A percentile compares a stretch with the other conserved stretches of the same genome.
Evolutionary conservation across 2,888 invertebrate species (phyloP).

Genomic region (Tribolium freemani): DNA sequence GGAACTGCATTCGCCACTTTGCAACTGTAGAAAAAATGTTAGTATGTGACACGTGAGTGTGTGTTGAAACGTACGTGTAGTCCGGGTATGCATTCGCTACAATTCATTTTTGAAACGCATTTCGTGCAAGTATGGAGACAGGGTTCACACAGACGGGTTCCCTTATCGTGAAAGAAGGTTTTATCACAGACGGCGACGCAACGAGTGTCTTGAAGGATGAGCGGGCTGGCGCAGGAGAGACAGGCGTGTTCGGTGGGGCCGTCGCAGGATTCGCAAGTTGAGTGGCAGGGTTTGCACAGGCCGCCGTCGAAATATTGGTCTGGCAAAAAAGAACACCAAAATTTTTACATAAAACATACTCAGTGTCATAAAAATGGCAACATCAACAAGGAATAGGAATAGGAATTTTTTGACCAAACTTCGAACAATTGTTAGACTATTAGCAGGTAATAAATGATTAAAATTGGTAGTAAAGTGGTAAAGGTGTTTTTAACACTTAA

Average conservation of each 20-base stretch:
- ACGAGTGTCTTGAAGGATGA: conserved; percentile 79
- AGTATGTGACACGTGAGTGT: background rate
- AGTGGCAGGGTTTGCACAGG: conserved; percentile 82
- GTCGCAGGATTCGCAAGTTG: conserved; percentile 86
- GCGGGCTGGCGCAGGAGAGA: conserved; percentile 80
- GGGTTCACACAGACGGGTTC: conserved; percentile 76
- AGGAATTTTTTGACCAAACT: no score
- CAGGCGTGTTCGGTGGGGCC: conserved; percentile 82
- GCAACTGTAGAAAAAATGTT: conserved; percentile 68
- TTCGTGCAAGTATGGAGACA: conserved; percentile 85
- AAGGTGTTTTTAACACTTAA: no score
- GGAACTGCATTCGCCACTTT: conserved; percentile 86
- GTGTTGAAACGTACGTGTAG: conserved; percentile 69
- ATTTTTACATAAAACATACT: no score
- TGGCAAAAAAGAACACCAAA: conserved; percentile 66
- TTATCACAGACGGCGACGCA: conserved; percentile 84
- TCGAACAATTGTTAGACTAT: no score
- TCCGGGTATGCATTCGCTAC: conserved; percentile 83
- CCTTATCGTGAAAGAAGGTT: conserved; percentile 79
- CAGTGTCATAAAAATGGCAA: no score
- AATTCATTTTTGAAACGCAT: conserved; percentile 84
- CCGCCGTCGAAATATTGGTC: conserved; percentile 82
- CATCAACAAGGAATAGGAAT: no score
- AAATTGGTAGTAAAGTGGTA: no score
- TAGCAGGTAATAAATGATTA: no score